Conservation (phyloP, 2,888 invertebrate genomes). For the Apotomis betuletana region DNA sequence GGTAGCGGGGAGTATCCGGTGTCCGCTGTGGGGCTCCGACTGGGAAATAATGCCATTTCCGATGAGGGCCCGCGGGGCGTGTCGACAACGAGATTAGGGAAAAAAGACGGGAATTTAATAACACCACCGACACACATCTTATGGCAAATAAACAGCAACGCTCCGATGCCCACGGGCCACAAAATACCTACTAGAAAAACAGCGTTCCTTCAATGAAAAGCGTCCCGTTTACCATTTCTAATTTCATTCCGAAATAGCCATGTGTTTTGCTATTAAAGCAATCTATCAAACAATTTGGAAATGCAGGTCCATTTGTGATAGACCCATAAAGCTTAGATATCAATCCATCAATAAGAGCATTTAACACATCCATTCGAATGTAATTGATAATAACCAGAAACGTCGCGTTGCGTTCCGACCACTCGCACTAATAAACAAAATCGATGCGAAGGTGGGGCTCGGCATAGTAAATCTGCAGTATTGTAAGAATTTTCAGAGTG, state of each 20-base stretch:
- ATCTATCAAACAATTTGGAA: slow-evolving; percentile 12
- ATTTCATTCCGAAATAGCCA: neutral
- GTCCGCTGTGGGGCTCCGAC: slow-evolving; percentile 60
- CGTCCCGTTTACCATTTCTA: neutral
- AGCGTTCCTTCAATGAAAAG: slow-evolving; percentile 12
- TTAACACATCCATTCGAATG: slow-evolving; percentile 4
- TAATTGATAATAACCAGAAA: slow-evolving; percentile 9
- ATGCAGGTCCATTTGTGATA: neutral
- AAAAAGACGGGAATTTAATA: slow-evolving; percentile 76
- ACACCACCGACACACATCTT: slow-evolving; percentile 69
- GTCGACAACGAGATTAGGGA: slow-evolving; percentile 74
- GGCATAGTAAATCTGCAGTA: slow-evolving; percentile 32
- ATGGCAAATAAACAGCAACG: slow-evolving; percentile 57
- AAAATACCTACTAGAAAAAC: neutral
- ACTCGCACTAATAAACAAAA: slow-evolving; percentile 16
- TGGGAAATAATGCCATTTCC: slow-evolving; percentile 79
- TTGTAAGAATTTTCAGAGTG: slow-evolving; percentile 50
- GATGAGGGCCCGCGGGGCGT: slow-evolving; percentile 74
- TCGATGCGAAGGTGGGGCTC: neutral
- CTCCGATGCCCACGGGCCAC: slow-evolving; percentile 33
- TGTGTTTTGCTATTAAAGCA: neutral
- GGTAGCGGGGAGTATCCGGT: slow-evolving; percentile 66
- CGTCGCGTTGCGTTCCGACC: neutral
- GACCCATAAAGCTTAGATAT: neutral
- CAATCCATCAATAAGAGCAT: slow-evolving; percentile 17